Evolutionary conservation across 2,888 invertebrate species (phyloP), one percentile per base, ranked within the genome.

Genomic region (Monoplex corrugatus): DNA sequence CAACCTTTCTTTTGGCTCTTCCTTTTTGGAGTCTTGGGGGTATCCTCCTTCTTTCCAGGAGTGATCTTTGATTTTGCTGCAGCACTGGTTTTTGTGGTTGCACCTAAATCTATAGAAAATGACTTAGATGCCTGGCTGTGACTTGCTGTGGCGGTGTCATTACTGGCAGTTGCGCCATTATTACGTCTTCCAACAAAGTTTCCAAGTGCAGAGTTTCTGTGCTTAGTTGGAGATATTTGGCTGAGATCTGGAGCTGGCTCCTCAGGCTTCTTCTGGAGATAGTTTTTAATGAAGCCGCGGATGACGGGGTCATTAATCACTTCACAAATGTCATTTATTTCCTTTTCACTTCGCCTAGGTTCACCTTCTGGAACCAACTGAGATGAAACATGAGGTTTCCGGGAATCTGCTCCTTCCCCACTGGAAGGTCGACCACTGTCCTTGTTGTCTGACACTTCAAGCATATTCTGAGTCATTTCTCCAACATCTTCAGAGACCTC

Each of bases 341-440:
- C 94, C 78, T 92, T 90, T 44, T 93, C 92, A 35, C 92, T 91
- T 82, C 92, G 83, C 40, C 43, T 38, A 35, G 68, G 44, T 23
- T 40, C 88, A 32, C 43, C 43, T 43, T 86, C 86, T 19, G 57
- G 83, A n/a, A 83, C 40, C 38, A 68, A 50, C 68, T 68, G 68
- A 32, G 86, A 19, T 1, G 50, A 57, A 0, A 19, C n/a, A 57
- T 44, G 83, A 2, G 68, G 40, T 2, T 68, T 63, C 23, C 83
- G 43, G 28, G 82, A 40, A 16, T 83, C 88, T 35, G 40, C 43
- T 44, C 63, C 85, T 87, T 93, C 94, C 44, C 93, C 93, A 90
- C 92, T 93, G 28, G 93, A 93, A 16, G 93, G 93, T 80, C 92
- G 89, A 0, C 94, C 92, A 90, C 94, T 93, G 89, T 94, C 93